Percentiles rank a stretch among this genome's conserved stretches.
Evolutionary conservation across 2,113 vertebrate genomes (phyloP).

Genomic region (Zosterops lateralis): DNA sequence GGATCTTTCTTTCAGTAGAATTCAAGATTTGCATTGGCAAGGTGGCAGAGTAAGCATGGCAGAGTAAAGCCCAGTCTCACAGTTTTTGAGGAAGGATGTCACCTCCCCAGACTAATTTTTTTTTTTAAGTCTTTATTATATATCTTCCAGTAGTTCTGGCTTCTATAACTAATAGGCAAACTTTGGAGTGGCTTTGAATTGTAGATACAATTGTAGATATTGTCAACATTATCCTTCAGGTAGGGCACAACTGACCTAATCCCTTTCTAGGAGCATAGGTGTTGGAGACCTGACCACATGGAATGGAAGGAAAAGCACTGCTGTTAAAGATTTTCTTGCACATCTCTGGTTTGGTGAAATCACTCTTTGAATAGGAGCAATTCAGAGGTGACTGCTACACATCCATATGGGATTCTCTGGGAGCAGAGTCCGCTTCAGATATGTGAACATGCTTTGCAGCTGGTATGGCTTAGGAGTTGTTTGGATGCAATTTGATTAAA

Average conservation of each 20-base stretch:
- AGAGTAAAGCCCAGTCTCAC: background rate
- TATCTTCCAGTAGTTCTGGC: background rate
- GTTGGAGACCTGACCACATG: background rate
- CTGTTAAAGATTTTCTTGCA: background rate
- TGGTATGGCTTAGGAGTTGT: fast-evolving
- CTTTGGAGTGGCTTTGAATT: background rate
- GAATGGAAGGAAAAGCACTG: background rate
- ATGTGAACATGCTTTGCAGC: fast-evolving
- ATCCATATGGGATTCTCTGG: background rate
- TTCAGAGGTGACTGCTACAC: fast-evolving
- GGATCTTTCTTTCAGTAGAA: background rate
- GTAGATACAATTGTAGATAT: background rate
- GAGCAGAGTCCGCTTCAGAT: background rate
- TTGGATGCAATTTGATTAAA: background rate
- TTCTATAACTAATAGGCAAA: background rate
- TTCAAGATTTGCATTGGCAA: background rate
- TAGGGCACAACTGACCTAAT: background rate
- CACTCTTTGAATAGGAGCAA: fast-evolving
- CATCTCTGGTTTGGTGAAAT: background rate
- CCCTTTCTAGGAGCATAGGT: background rate
- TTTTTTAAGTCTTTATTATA: background rate
- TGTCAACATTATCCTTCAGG: background rate
- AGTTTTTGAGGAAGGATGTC: background rate
- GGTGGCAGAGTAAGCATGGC: background rate
- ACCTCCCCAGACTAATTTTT: background rate